These are phyloP conservation scores for Pseudomyrmex dendroicus DNA, from an alignment of 1,140 invertebrate species.

Conservation along the genomic window DNA sequence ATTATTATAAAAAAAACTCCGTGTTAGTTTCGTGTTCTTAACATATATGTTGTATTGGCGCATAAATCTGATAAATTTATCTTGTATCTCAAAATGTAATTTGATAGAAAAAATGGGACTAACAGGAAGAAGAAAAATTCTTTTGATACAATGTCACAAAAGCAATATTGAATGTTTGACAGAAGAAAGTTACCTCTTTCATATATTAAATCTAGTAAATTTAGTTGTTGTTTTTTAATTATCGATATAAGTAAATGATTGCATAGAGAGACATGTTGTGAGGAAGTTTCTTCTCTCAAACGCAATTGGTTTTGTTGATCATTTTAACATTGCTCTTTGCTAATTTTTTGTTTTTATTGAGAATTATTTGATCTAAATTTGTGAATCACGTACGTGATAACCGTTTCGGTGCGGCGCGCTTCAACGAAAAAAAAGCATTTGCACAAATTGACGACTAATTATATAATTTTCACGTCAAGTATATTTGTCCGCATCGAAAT, in stretches of 20 bases:
- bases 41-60: not conserved
- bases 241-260: no score
- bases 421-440: no score
- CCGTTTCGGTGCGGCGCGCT: no score
- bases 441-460: no score
- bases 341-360: not conserved
- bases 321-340: not conserved
- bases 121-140: slow-evolving; percentile 15
- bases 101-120: slow-evolving; percentile 21
- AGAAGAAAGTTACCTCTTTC: slow-evolving; percentile 27
- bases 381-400: no score
- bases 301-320: not conserved
- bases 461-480: no score
- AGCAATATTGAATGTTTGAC: not conserved
- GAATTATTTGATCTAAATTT: slow-evolving; percentile 7
- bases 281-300: no score
- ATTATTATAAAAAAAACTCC: slow-evolving; percentile 39
- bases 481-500: not conserved
- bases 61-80: slow-evolving; percentile 43
- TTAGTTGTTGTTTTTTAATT: not conserved
- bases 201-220: slow-evolving; percentile 9
- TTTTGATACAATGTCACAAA: not conserved
- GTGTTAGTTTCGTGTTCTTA: slow-evolving; percentile 4
- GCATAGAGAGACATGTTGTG: no score
- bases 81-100: slow-evolving; percentile 29